A percentile compares a stretch with the other conserved stretches of the same genome.
Evolutionary conservation across 2,113 vertebrate genomes (phyloP).

Genomic region (Pyrgilauda ruficollis): DNA sequence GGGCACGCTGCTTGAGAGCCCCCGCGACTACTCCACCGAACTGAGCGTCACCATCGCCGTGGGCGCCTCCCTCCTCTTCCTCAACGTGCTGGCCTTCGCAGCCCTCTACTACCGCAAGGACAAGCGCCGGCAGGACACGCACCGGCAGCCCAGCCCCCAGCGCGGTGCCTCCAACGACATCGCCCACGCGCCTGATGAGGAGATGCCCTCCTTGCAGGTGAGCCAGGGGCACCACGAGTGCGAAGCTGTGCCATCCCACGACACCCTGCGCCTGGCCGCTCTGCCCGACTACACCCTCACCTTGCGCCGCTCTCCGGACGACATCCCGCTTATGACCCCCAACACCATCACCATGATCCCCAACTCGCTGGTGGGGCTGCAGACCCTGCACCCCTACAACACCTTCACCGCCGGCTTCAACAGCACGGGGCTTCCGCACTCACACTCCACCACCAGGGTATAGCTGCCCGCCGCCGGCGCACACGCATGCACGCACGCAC

Average conservation of each 20-base stretch:
- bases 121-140: constrained; percentile 92
- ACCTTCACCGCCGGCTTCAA: constrained; percentile 97
- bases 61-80: constrained; percentile 95
- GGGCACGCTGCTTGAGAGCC: constrained; percentile 90
- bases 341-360: constrained; percentile 99
- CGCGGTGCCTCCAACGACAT: constrained; percentile 84
- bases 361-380: constrained; percentile 96
- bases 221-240: constrained; percentile 94
- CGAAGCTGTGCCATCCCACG: constrained; percentile 85
- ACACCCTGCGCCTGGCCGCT: constrained; percentile 85
- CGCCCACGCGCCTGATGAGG: constrained; percentile 88
- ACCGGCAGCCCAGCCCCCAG: constrained; percentile 90
- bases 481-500: constrained; percentile 57
- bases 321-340: constrained; percentile 98
- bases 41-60: constrained; percentile 97
- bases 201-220: constrained; percentile 94
- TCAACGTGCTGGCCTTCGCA: constrained; percentile 95
- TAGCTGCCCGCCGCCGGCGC: constrained; percentile 76
- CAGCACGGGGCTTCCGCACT: constrained; percentile 95
- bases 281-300: constrained; percentile 97
- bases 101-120: constrained; percentile 99
- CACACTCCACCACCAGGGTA: constrained; percentile 99
- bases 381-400: constrained; percentile 97
- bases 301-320: constrained; percentile 92
- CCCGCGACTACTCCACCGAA: constrained; percentile 96